Base-by-base conservation (phyloP, 2,113 vertebrate species). In the Candoia aspera region DNA sequence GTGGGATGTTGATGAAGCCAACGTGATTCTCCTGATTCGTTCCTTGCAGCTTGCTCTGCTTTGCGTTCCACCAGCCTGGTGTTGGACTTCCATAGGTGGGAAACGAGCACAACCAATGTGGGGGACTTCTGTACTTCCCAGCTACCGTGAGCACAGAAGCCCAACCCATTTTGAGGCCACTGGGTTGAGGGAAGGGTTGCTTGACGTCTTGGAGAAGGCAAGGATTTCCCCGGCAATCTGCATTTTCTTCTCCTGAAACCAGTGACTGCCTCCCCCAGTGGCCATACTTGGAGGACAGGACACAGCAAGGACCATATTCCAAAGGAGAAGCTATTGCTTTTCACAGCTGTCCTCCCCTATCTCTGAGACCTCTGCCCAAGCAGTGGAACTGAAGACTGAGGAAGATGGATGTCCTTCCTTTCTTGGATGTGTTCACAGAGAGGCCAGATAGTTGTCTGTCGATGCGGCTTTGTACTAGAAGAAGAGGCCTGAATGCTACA, bases 1-100 rank as follows among this genome's bases (percentile, higher is more conserved):
- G 92, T 92, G 93, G 91, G 87, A 92, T 95, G 96, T 96, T 96
- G 95, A 95, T 95, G 95, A 90, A 95, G 92, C 92, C 57, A 85
- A 91, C 42, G 59, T 58, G 94, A 88, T 0, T 0, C 89, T 95
- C 58, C 3, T 9, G 90, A 33, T 90, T 94, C 89, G 90, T 89
- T 95, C 89, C 93, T 94, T 94, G 53, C 5, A 24, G 26, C 64
- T 21, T 19, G 2, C 33, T 10, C 19, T 19, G 3, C n/a, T 84
- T 37, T 87, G 2, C 53, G 49, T 54, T 46, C 29, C 29, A 73
- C 6, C 17, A 33, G 2, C 19, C 33, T 8, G 9, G 17, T 42
- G 73, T 21, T 21, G 1, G 17, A 10, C 8, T 21, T 21, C 73
- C 73, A 6, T 8, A 42, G 8, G 2, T 17, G 8, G 46, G n/a